Percentiles rank a stretch among this genome's conserved stretches.
Conservation (phyloP, 2,113 vertebrate species). For the Daphoenositta chrysoptera region DNA sequence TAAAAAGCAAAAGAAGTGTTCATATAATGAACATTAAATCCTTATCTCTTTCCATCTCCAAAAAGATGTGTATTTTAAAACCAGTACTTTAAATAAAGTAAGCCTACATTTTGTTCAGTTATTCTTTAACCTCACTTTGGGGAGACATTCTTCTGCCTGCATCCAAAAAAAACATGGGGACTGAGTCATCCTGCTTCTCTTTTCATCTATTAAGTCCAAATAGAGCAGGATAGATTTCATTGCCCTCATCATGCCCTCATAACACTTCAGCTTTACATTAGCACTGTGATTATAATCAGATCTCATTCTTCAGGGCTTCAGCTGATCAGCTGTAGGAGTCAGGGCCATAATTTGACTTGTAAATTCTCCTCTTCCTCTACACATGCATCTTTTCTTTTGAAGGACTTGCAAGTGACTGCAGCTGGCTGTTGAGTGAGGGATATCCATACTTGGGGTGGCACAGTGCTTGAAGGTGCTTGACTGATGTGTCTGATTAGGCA, state of each 20-base stretch:
- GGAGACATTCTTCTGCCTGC: neutral
- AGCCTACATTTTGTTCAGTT: neutral
- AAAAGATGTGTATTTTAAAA: neutral
- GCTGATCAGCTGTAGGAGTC: slow-evolving; percentile 43
- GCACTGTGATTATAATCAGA: slow-evolving; percentile 60
- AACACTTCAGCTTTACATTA: slow-evolving; percentile 28
- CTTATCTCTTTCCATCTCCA: neutral
- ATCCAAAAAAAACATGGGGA: neutral
- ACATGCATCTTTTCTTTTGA: slow-evolving; percentile 39
- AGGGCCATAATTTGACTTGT: slow-evolving; percentile 47
- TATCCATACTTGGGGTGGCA: neutral
- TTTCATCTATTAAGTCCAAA: neutral
- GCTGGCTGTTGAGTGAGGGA: slow-evolving; percentile 38
- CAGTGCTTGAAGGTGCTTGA: slow-evolving; percentile 29
- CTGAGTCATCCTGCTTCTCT: slow-evolving; percentile 28
- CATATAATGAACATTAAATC: neutral
- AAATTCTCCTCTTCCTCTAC: slow-evolving; percentile 55
- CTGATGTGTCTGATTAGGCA: slow-evolving; percentile 38
- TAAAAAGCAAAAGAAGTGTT: neutral
- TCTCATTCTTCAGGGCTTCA: slow-evolving; percentile 49
- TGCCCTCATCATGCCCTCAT: slow-evolving; percentile 17
- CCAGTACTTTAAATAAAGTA: neutral
- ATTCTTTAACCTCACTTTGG: neutral
- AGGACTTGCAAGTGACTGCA: slow-evolving; percentile 43
- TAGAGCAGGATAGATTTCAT: neutral